Evolutionary conservation across 2,888 invertebrate species (phyloP), one percentile per base, ranked within the genome.

Genomic region (Apocheima hispidaria): DNA sequence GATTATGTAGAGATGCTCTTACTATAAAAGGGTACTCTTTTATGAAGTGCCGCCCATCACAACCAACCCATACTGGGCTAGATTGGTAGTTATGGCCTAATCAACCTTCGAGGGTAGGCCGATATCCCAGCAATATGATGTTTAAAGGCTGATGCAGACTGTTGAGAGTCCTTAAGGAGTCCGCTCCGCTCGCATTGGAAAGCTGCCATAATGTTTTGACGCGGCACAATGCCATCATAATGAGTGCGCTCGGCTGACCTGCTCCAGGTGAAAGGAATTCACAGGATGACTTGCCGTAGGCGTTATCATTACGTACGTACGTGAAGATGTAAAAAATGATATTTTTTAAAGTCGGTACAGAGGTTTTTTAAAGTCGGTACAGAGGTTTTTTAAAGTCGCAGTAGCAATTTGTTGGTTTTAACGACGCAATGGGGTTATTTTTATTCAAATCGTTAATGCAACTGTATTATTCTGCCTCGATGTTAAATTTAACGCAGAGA

Each of bases 271-370:
- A 74, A 72, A 67, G 60, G 70, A 70, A 78, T 76, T 72, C 71
- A 78, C 69, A 73, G 72, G 77, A 73, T 74, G 74, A 74, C 67
- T 73, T 52, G 77, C 86, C 76, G 56, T 69, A 71, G 83, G 84
- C 83, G 67, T 60, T 72, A 63, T 71, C 77, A 83, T 85, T 81
- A 82, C 65, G 68, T 72, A 72, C 36, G 36, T 48, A 38, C 38
- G 16, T n/a, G 69, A 78, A 70, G 63, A 60, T 66, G 68, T 74
- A 59, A 58, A 54, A 49, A 41, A 54, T 54, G 21, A 69, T 65
- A 70, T 74, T 77, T 63, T n/a, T n/a, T n/a, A n/a, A n/a, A n/a
- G n/a, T n/a, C n/a, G n/a, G 68, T 10, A 77, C 78, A 73, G 66
- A 75, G 69, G 51, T 65, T 52, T 51, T 40, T 33, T 40, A 59